Evolutionary conservation across 2,797 vertebrate genomes (phyloP).

Genomic region (Enteromius thamalakanensis): DNA sequence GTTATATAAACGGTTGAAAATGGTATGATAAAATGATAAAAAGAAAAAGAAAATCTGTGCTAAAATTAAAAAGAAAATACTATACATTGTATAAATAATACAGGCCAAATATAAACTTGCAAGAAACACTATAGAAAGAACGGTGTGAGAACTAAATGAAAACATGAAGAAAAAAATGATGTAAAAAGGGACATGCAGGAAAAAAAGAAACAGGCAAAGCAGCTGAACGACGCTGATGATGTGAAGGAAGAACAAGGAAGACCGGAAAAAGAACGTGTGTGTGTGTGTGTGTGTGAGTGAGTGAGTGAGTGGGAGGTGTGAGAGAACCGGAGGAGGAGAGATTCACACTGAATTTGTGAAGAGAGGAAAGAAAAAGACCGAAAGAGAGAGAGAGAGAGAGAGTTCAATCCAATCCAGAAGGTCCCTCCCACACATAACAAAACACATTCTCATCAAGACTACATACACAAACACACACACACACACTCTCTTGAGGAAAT

Average conservation of each 20-base stretch:
- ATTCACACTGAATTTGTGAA: constrained; percentile 56
- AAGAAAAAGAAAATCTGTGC: background rate
- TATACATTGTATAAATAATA: background rate
- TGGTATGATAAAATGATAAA: background rate
- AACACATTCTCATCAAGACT: constrained; percentile 61
- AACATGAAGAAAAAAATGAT: background rate
- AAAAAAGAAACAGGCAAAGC: constrained; percentile 8
- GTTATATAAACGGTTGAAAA: background rate
- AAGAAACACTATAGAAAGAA: background rate
- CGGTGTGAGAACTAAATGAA: background rate
- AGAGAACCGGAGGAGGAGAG: constrained; percentile 66
- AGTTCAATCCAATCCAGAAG: constrained; percentile 70
- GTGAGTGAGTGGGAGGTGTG: constrained; percentile 58
- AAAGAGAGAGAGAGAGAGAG: constrained; percentile 32
- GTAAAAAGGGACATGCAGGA: constrained; percentile 3
- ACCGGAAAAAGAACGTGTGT: constrained; percentile 20
- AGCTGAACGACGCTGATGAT: constrained; percentile 15
- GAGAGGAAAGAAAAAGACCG: constrained; percentile 35
- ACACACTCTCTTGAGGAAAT: constrained; percentile 46
- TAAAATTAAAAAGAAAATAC: background rate
- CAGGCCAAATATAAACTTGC: constrained; percentile 15
- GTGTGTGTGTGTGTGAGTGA: background rate
- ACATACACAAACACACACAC: constrained; percentile 35
- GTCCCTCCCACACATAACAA: constrained; percentile 73
- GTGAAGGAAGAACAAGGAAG: constrained; percentile 40